A percentile compares a stretch with the other conserved stretches of the same genome.
Evolutionary conservation across 2,888 invertebrate genomes (phyloP).

Genomic region (Nephrotoma guestfalica): DNA sequence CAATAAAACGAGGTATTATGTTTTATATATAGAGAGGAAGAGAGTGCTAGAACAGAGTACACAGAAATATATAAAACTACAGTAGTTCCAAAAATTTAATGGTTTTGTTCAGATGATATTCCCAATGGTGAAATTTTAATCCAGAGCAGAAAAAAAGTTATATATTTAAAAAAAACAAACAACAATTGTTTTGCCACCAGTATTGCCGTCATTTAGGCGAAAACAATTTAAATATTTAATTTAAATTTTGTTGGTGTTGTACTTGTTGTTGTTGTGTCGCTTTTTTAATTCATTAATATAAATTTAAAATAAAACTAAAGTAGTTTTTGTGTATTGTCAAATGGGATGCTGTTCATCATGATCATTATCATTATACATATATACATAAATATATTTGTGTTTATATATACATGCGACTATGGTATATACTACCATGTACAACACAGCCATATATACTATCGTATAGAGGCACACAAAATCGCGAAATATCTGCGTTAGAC

Average conservation of each 20-base stretch:
- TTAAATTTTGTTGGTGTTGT: not conserved
- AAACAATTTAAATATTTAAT: slow-evolving; percentile 6
- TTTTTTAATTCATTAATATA: not conserved
- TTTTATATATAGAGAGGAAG: not conserved
- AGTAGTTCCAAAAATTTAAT: slow-evolving; percentile 1
- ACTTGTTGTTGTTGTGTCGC: not conserved
- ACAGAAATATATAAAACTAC: not conserved
- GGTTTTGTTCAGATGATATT: not conserved
- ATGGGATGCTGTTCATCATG: not conserved
- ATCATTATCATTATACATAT: not conserved
- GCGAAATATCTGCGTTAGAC: not conserved
- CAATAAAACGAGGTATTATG: not conserved
- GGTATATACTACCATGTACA: too few species aligned
- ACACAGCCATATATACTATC: not conserved
- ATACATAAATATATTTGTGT: not conserved
- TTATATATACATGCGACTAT: not conserved
- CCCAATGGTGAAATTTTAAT: slow-evolving; percentile 3
- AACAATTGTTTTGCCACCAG: not conserved
- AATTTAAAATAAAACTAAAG: not conserved
- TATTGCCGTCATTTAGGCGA: slow-evolving; percentile 5
- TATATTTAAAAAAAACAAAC: not conserved
- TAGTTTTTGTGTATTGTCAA: not conserved
- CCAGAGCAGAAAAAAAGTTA: not conserved
- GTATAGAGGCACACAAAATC: not conserved
- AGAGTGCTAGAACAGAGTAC: not conserved